phyloP scores from a whole-genome alignment of 1,140 invertebrate species.

The Cotesia typhae region DNA sequence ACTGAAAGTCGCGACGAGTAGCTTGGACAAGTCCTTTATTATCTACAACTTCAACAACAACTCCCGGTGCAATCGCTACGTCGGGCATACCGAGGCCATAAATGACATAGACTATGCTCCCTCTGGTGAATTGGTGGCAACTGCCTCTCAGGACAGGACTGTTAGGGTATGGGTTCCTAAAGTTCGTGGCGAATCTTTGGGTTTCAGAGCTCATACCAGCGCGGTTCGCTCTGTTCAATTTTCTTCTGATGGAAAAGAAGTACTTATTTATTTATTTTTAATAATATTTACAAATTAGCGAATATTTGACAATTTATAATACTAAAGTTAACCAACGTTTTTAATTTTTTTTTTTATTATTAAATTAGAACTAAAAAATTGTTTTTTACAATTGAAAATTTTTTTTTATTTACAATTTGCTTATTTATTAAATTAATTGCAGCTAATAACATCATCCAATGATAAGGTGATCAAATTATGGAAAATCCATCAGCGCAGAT shows the following conservation, averaged over 20 bases:
- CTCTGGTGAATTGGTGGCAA: constrained; percentile 82
- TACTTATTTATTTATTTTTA: constrained; percentile 49
- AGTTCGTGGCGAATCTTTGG: constrained; percentile 76
- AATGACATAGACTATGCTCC: constrained; percentile 80
- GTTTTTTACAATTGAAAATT: too few species aligned
- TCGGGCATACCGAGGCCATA: constrained; percentile 72
- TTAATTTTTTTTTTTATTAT: not conserved
- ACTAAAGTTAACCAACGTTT: not conserved
- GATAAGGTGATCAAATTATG: constrained; percentile 87
- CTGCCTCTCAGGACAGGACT: constrained; percentile 82
- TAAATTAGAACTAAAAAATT: too few species aligned
- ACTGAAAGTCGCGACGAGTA: constrained; percentile 79
- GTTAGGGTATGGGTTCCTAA: constrained; percentile 88
- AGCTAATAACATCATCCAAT: constrained; percentile 84
- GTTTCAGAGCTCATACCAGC: constrained; percentile 82
- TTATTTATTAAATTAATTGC: constrained; percentile 9
- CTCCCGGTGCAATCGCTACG: constrained; percentile 73
- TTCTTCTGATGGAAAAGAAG: constrained; percentile 76
- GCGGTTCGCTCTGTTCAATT: constrained; percentile 84
- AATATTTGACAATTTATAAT: not conserved
- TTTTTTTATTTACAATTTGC: not conserved
- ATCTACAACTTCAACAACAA: constrained; percentile 78
- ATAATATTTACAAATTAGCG: not conserved
- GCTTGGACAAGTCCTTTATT: constrained; percentile 80
- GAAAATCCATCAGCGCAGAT: constrained; percentile 75